A percentile compares a stretch with the other conserved stretches of the same genome.
phyloP scores from a whole-genome alignment of 23 tunicate species.

The Styela clava region DNA sequence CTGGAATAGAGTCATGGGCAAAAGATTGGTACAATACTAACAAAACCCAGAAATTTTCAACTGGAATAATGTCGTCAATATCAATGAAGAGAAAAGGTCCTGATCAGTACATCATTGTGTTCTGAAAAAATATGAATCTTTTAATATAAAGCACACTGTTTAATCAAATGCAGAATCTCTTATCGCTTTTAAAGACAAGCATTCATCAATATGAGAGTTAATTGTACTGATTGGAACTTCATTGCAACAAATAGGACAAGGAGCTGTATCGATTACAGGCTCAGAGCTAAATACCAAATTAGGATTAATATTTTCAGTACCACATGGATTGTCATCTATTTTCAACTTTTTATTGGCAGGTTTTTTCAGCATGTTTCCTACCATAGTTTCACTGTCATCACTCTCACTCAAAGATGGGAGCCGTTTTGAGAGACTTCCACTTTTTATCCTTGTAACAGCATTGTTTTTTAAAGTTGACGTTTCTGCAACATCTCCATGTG shows the following conservation, averaged over 20 bases:
- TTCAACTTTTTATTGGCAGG: not conserved
- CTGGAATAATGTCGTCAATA: no score
- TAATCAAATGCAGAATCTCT: constrained; percentile 15
- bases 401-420: constrained; percentile 17
- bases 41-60: no score
- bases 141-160: not conserved
- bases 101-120: no score
- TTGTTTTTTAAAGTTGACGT: not conserved
- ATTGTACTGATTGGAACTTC: not conserved
- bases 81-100: no score
- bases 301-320: not conserved
- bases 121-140: not conserved
- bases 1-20: no score
- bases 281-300: not conserved
- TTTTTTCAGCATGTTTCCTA: not conserved
- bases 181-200: constrained; percentile 20
- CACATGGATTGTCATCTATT: not conserved
- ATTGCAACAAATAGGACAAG: constrained; percentile 19
- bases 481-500: not conserved
- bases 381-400: not conserved
- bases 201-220: constrained; percentile 27
- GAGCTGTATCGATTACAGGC: not conserved
- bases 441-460: not conserved
- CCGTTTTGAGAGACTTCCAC: not conserved
- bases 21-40: no score